Evolutionary conservation across 2,797 vertebrate genomes (phyloP).

Genomic region (Myripristis murdjan): DNA sequence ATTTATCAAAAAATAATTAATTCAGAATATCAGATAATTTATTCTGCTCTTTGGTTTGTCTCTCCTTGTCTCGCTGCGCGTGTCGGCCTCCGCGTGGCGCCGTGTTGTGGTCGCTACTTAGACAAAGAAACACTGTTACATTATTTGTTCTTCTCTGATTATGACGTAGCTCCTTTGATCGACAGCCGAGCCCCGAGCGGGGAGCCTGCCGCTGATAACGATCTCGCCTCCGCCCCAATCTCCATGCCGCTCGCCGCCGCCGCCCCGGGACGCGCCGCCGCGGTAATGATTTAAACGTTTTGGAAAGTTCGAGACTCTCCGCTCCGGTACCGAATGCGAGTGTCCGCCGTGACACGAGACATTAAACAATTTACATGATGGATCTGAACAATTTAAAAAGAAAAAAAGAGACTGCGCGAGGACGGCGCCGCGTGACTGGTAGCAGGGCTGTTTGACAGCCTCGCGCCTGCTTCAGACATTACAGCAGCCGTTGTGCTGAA

Average conservation of each 20-base stretch:
- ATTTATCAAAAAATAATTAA: too few species aligned
- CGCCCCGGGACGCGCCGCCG: background rate
- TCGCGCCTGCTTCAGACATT: constrained; percentile 28
- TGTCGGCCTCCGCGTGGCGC: constrained; percentile 33
- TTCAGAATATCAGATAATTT: too few species aligned
- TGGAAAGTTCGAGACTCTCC: constrained; percentile 26
- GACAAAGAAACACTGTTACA: constrained; percentile 23
- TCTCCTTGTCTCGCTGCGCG: background rate
- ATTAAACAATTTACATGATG: constrained; percentile 62
- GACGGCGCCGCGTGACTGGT: constrained; percentile 32
- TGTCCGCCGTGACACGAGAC: constrained; percentile 41
- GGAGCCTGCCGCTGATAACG: constrained; percentile 16
- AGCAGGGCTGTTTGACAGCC: constrained; percentile 41
- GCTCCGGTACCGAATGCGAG: constrained; percentile 22
- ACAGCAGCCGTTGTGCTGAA: background rate
- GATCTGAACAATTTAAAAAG: constrained; percentile 55
- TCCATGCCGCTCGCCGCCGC: too few species aligned
- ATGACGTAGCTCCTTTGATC: constrained; percentile 25
- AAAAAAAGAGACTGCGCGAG: constrained; percentile 18
- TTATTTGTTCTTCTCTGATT: constrained; percentile 16
- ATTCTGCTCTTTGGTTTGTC: background rate
- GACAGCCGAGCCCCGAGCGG: background rate
- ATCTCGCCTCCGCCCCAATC: background rate
- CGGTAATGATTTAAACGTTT: constrained; percentile 9
- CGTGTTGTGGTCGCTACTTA: constrained; percentile 19